Evolutionary conservation across 2,113 vertebrate species (phyloP), one percentile per base, ranked within the genome.

Genomic region (Melierax canorus): DNA sequence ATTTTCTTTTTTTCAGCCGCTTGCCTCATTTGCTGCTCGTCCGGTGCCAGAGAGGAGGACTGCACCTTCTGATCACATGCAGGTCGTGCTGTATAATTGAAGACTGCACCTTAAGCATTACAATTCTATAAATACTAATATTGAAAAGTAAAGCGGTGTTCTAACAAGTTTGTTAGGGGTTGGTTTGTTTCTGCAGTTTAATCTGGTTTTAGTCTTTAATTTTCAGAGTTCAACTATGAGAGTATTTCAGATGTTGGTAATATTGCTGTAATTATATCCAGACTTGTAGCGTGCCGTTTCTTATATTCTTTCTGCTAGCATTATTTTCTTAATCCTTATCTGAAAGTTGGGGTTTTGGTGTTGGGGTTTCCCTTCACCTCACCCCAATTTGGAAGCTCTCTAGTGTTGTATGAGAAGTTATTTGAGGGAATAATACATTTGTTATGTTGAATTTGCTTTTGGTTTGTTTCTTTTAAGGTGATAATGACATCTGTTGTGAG

Each of bases 281-380:
- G 75, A 32, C 12, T 80, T 58, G 15, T 32, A 62, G 19, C 5
- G 0, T 78, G 39, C 14, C 29, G 16, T 86, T 88, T 76, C 24
- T 80, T 79, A 26, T 6, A 26, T 72, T 29, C 36, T 62, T 86
- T 74, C 11, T 77, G 36, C 41, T 67, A 41, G 48, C 4, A 2
- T 53, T 34, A 53, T 66, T 79, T 79, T 66, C 29, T 69, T 93
- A 73, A 77, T 75, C 4, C 7, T 73, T 79, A 48, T 68, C 32
- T 83, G 62, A 60, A 94, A 90, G 27, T 17, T 58, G 51, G 15
- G 19, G 12, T 0, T 58, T 88, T 66, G 26, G 12, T 82, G 21
- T 73, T 76, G 29, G 7, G 0, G 0, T 48, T 53, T n/a, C 2
- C 0, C 8, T 10, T 51, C 50, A 15, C 24, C 11, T 51, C 50